Conservation (phyloP, 2,888 invertebrate genomes). For the Oligia latruncula region DNA sequence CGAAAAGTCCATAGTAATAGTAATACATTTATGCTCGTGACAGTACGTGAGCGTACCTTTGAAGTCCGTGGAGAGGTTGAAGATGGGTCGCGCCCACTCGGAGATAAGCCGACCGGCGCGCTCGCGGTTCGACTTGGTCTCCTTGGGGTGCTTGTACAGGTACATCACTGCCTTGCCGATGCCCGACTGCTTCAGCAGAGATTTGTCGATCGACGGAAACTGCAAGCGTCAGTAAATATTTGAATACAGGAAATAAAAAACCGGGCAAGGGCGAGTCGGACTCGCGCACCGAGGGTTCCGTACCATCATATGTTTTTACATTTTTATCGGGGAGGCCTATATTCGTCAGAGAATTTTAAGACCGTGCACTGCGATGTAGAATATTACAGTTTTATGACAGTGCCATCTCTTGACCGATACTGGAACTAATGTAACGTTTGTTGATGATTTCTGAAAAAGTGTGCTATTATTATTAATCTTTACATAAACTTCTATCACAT, state of each 20-base stretch:
- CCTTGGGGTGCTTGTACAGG: slow-evolving; percentile 99
- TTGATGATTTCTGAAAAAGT: no score
- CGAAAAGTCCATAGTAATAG: background rate
- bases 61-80: slow-evolving; percentile 93
- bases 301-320: no score
- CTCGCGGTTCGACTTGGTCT: slow-evolving; percentile 97
- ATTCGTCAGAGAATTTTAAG: no score
- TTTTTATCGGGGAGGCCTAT: no score
- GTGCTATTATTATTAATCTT: no score
- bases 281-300: no score
- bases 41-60: slow-evolving; percentile 73
- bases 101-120: slow-evolving; percentile 97
- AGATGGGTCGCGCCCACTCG: slow-evolving; percentile 99
- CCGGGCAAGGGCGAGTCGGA: no score
- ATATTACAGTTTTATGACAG: no score
- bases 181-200: slow-evolving; percentile 97
- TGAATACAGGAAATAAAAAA: background rate
- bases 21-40: background rate
- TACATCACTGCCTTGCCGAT: slow-evolving; percentile 99
- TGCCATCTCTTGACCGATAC: no score
- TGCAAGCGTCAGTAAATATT: slow-evolving; percentile 72
- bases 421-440: no score
- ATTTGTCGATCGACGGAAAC: slow-evolving; percentile 97
- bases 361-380: no score
- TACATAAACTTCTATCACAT: no score